These are phyloP conservation scores for Ptyas mucosa DNA, from an alignment of 2,113 vertebrate genomes.

Conservation along the genomic window DNA sequence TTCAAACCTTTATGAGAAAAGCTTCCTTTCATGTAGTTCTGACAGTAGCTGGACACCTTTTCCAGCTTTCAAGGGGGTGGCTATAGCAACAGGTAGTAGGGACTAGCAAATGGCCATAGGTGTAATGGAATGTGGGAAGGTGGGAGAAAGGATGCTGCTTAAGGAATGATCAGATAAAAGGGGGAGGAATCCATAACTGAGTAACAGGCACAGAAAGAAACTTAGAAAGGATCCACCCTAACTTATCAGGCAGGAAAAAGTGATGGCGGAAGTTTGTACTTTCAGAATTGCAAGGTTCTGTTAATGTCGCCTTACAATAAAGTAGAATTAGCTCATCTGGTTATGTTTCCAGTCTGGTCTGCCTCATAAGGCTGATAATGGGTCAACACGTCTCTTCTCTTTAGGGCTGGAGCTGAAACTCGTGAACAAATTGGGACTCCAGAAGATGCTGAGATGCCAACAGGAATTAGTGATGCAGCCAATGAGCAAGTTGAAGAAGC, in stretches of 20 bases:
- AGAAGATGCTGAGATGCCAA: slow-evolving; percentile 71
- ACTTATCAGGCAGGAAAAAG: background rate
- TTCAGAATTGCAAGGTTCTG: background rate
- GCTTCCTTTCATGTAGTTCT: background rate
- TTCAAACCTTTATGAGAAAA: background rate
- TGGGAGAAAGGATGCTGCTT: background rate
- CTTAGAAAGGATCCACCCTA: background rate
- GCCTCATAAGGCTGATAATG: background rate
- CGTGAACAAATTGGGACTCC: slow-evolving; percentile 79
- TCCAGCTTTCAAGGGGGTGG: background rate
- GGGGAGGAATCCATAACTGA: background rate
- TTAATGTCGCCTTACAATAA: background rate
- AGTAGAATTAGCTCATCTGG: background rate
- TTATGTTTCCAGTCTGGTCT: background rate
- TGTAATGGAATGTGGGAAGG: background rate
- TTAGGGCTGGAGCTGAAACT: slow-evolving; percentile 73
- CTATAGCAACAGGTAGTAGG: background rate
- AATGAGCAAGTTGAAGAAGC: slow-evolving; percentile 22
- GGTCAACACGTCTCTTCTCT: background rate
- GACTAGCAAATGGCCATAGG: background rate
- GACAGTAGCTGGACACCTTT: background rate
- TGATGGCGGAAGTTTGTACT: background rate
- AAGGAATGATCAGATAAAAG: background rate
- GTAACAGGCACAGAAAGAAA: background rate
- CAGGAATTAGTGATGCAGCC: slow-evolving; percentile 43